A percentile compares a stretch with the other conserved stretches of the same genome.
These are phyloP conservation scores for Thecocarcelia acutangulata DNA, from an alignment of 2,888 invertebrate genomes.

Conservation along the genomic window DNA sequence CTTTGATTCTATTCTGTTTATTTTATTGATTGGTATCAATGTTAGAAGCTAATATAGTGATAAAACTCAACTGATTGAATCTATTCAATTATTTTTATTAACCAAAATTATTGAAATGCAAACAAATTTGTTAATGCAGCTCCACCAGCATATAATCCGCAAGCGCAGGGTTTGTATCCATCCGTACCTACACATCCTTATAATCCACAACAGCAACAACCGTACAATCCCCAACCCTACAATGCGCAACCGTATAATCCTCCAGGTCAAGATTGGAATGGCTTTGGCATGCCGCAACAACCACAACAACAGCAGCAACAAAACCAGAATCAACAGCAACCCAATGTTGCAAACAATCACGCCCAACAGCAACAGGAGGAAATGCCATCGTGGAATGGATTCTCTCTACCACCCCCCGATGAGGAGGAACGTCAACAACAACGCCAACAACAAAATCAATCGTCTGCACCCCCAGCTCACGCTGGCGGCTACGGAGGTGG, in stretches of 20 bases:
- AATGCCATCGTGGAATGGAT: conserved; percentile 77
- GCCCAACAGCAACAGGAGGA: conserved; percentile 64
- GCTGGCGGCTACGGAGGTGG: conserved; percentile 60
- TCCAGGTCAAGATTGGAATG: conserved; percentile 70
- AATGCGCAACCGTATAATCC: conserved; percentile 58
- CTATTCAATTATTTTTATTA: too few species aligned
- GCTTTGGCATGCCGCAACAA: conserved; percentile 58
- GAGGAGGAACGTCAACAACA: conserved; percentile 63
- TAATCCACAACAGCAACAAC: conserved; percentile 60
- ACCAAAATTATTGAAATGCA: conserved; percentile 9
- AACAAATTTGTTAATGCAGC: conserved; percentile 69
- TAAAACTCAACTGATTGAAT: too few species aligned
- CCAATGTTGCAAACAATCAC: conserved; percentile 51
- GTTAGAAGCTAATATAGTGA: too few species aligned
- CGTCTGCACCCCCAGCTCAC: conserved; percentile 57
- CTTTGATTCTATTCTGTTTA: too few species aligned
- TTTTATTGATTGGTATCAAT: too few species aligned
- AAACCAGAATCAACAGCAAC: conserved; percentile 48
- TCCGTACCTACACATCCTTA: conserved; percentile 63
- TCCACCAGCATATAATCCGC: conserved; percentile 72
- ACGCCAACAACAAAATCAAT: conserved; percentile 60
- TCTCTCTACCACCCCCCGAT: conserved; percentile 77
- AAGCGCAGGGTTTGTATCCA: conserved; percentile 59
- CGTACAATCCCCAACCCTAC: conserved; percentile 44
- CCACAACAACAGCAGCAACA: conserved; percentile 43